Percentiles rank a stretch among this genome's conserved stretches.
These are phyloP conservation scores for Cossypha heuglini DNA, from an alignment of 2,797 vertebrate species.

Conservation along the genomic window DNA sequence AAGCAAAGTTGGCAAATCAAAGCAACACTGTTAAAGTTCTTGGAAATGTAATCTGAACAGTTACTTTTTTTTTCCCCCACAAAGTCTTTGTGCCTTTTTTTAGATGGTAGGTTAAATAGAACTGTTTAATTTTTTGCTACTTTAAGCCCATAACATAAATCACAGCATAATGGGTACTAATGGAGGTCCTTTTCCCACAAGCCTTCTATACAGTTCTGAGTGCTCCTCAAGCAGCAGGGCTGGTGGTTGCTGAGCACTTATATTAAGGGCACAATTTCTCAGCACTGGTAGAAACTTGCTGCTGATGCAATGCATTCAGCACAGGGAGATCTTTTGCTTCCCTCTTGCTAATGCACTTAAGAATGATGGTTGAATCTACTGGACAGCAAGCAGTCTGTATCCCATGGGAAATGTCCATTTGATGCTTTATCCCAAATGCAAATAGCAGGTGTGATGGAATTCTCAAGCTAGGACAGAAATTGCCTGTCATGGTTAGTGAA, in stretches of 20 bases:
- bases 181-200: slow-evolving; percentile 13
- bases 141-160: slow-evolving; percentile 25
- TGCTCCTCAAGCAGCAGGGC: slow-evolving; percentile 30
- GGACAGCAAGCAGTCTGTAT: not conserved
- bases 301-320: not conserved
- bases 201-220: slow-evolving; percentile 41
- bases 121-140: slow-evolving; percentile 33
- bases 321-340: not conserved
- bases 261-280: slow-evolving; percentile 48
- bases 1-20: slow-evolving; percentile 39
- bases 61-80: not conserved
- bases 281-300: slow-evolving; percentile 22
- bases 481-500: not conserved
- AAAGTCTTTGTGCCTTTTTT: slow-evolving; percentile 73
- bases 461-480: not conserved
- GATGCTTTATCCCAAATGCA: slow-evolving; percentile 32
- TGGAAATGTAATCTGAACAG: slow-evolving; percentile 29
- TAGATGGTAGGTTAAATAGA: slow-evolving; percentile 33
- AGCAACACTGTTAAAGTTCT: not conserved
- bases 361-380: not conserved
- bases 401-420: not conserved
- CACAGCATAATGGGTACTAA: slow-evolving; percentile 44
- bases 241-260: slow-evolving; percentile 53
- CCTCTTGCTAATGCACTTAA: not conserved
- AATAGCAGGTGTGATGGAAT: not conserved